A percentile compares a stretch with the other conserved stretches of the same genome.
Evolutionary conservation across 2,797 vertebrate genomes (phyloP).

Genomic region (Helostoma temminkii): DNA sequence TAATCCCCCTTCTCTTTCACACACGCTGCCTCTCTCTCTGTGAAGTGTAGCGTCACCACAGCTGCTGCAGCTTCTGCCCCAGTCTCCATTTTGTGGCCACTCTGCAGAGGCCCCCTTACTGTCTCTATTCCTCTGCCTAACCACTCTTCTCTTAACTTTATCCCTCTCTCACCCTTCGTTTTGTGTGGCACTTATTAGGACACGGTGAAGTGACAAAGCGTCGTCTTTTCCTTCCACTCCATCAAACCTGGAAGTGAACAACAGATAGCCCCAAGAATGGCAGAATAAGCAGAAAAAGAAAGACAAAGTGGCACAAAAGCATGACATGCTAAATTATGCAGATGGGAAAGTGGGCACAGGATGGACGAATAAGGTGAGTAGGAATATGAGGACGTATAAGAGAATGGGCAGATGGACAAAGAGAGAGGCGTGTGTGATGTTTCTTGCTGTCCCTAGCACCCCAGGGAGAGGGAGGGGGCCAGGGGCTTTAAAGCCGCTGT

Average conservation of each 20-base stretch:
- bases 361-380: constrained; percentile 53
- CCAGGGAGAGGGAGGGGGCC: constrained; percentile 70
- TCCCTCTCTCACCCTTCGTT: constrained; percentile 30
- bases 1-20: constrained; percentile 61
- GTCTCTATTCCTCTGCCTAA: constrained; percentile 39
- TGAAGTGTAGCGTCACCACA: constrained; percentile 72
- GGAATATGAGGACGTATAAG: constrained; percentile 60
- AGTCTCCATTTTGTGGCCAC: constrained; percentile 83
- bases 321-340: constrained; percentile 85
- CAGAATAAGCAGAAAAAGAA: constrained; percentile 72
- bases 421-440: constrained; percentile 61
- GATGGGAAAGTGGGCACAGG: constrained; percentile 68
- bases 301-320: constrained; percentile 78
- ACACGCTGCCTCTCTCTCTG: constrained; percentile 34
- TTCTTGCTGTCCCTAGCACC: constrained; percentile 79
- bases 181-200: constrained; percentile 64
- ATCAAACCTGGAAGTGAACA: constrained; percentile 63
- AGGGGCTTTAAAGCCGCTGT: constrained; percentile 65
- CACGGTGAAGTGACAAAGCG: constrained; percentile 71
- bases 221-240: constrained; percentile 67
- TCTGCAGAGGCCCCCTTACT: constrained; percentile 61
- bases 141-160: constrained; percentile 59
- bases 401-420: constrained; percentile 72
- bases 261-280: constrained; percentile 62
- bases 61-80: constrained; percentile 77